These are phyloP conservation scores for Mesorhabditis belari DNA, from an alignment of 2,888 invertebrate species.

Conservation along the genomic window DNA sequence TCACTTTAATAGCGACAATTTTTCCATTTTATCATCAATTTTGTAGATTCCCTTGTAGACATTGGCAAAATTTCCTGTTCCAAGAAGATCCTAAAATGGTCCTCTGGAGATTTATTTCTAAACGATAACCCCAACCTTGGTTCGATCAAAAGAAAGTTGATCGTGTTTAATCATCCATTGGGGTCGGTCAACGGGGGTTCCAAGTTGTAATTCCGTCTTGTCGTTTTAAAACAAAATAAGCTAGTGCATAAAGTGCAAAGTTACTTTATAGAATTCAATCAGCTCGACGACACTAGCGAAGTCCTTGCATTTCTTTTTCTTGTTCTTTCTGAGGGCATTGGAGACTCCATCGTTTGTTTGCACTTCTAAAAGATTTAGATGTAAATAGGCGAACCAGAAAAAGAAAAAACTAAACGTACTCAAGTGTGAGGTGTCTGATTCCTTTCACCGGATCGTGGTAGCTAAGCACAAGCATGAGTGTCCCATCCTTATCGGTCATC, in stretches of 20 bases:
- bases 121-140: constrained; percentile 1
- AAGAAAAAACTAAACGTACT: constrained; percentile 3
- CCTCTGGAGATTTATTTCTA: too few relatives aligned
- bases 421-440: constrained; percentile 8
- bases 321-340: neutral
- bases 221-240: constrained; percentile 2
- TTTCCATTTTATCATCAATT: constrained; percentile 2
- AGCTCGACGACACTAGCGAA: constrained; percentile 19
- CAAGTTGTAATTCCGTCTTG: constrained; percentile 9
- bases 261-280: constrained; percentile 21
- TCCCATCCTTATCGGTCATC: constrained; percentile 18
- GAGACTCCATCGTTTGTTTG: neutral
- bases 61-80: constrained; percentile 22
- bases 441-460: constrained; percentile 3
- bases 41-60: constrained; percentile 18
- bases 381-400: neutral
- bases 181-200: constrained; percentile 17
- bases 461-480: constrained; percentile 14
- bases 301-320: constrained; percentile 1
- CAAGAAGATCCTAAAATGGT: constrained; percentile 13
- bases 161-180: constrained; percentile 31
- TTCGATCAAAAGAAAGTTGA: constrained; percentile 14
- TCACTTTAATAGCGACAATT: constrained; percentile 10
- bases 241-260: neutral
- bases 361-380: neutral